These are phyloP conservation scores for Drosophila rhopaloa DNA, from an alignment of 1,140 invertebrate genomes.

Conservation along the genomic window DNA sequence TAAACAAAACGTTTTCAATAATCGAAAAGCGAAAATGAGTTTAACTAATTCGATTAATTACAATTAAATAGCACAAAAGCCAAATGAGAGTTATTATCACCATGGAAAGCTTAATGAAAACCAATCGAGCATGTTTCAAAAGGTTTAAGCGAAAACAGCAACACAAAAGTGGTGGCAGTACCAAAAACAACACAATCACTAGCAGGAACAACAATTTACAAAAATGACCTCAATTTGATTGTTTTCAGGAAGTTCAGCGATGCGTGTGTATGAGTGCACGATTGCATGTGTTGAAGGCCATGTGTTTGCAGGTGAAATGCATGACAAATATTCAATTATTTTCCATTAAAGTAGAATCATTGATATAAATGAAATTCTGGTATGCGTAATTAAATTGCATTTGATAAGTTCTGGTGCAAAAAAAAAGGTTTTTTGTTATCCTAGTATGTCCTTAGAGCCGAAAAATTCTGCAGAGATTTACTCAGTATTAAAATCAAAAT, in stretches of 20 bases:
- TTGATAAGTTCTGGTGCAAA: slow-evolving; percentile 36
- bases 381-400: slow-evolving; percentile 66
- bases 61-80: slow-evolving; percentile 11
- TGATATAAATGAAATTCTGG: slow-evolving; percentile 71
- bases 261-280: slow-evolving; percentile 23
- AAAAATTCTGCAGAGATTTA: too few species aligned
- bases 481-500: too few species aligned
- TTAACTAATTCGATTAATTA: slow-evolving; percentile 25
- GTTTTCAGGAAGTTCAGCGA: slow-evolving; percentile 47
- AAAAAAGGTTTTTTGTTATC: neutral
- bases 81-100: slow-evolving; percentile 21
- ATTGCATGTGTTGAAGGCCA: slow-evolving; percentile 17
- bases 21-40: neutral
- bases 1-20: neutral
- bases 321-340: slow-evolving; percentile 74
- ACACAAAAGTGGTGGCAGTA: slow-evolving; percentile 12
- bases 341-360: slow-evolving; percentile 69
- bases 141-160: slow-evolving; percentile 8
- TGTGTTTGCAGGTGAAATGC: slow-evolving; percentile 34
- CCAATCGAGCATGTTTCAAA: slow-evolving; percentile 44
- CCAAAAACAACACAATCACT: slow-evolving; percentile 23
- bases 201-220: slow-evolving; percentile 41
- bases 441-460: too few species aligned
- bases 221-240: slow-evolving; percentile 69
- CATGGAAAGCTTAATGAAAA: slow-evolving; percentile 34